Base-by-base conservation (phyloP, 2,797 vertebrate genomes). In the Numenius phaeopus region DNA sequence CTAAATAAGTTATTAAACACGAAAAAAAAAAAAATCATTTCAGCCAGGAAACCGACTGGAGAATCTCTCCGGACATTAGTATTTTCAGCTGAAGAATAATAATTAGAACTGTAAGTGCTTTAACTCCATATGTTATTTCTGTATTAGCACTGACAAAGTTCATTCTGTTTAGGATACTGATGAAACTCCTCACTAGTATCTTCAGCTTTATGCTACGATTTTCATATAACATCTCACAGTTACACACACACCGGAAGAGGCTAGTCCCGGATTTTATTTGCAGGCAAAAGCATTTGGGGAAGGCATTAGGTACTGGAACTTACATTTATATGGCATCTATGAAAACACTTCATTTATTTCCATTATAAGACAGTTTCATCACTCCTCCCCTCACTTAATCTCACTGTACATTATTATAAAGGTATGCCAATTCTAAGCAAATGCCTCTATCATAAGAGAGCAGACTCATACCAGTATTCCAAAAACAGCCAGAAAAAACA, bases 191-290 rank as follows among this genome's bases (percentile, higher is more conserved):
- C 39, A 26, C 7, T 11, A 47, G 4, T 7, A 73, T 29, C 34
- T 69, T 84, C 34, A 79, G 46, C 32, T 79, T 87, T 46, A 58
- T 15, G 23, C 21, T 40, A 46, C 44, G 29, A 52, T 69, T 86
- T 73, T 67, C 73, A 91, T 40, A 75, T 7, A 73, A 66, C 17
- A 20, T 71, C 77, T 61, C n/a, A 29, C 0, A 1, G 11, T 50
- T 50, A 46, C 1, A 1, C 1, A 1, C 15, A 54, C 7, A 37
- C 15, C 7, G 7, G 26, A 62, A 80, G 18, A 4, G 18, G 14
- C 20, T 49, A 72, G 7, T 32, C 13, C 30, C 44, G 59, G 34
- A 77, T 50, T 29, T 79, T 16, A 59, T 18, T 32, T 64, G 24
- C 22, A 58, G n/a, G 19, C 27, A 87, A 80, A 59, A 67, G 23